A percentile compares a stretch with the other conserved stretches of the same genome.
These are phyloP conservation scores for Proales similis DNA, from an alignment of 1,140 invertebrate species.

Conservation along the genomic window DNA sequence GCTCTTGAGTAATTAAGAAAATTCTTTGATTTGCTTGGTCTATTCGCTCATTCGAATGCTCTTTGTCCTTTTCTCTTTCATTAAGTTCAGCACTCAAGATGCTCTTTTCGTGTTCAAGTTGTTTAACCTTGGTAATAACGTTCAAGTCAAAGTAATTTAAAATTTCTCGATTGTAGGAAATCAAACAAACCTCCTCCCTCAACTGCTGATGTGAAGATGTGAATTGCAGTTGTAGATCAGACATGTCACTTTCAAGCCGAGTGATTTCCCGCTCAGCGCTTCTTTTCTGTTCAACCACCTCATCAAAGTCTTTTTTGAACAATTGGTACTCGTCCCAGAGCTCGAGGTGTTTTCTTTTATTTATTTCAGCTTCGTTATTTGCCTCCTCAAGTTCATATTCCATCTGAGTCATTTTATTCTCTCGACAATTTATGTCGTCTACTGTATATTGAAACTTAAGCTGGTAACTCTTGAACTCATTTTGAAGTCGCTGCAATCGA, in stretches of 20 bases:
- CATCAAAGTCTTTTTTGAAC: slow-evolving; percentile 45
- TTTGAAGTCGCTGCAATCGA: slow-evolving; percentile 48
- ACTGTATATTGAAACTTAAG: slow-evolving; percentile 45
- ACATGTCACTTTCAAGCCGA: slow-evolving; percentile 45
- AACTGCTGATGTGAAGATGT: slow-evolving; percentile 46
- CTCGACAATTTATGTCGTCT: slow-evolving; percentile 43
- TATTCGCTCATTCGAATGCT: slow-evolving; percentile 6
- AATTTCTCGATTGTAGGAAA: background rate
- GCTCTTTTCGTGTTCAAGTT: too few species aligned
- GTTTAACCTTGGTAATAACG: background rate
- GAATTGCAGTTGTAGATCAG: slow-evolving; percentile 48
- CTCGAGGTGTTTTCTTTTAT: slow-evolving; percentile 42
- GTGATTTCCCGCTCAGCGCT: slow-evolving; percentile 47
- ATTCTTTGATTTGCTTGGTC: too few species aligned
- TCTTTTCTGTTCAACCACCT: slow-evolving; percentile 46
- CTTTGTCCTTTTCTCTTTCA: slow-evolving; percentile 6
- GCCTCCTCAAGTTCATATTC: slow-evolving; percentile 47
- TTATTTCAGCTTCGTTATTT: slow-evolving; percentile 42
- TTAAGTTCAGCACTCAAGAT: too few species aligned
- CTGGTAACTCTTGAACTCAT: slow-evolving; percentile 46
- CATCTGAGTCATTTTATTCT: slow-evolving; percentile 44
- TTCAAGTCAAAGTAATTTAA: background rate
- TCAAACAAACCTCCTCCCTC: slow-evolving; percentile 43
- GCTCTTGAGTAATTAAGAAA: too few species aligned
- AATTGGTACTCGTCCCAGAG: slow-evolving; percentile 43